Evolutionary conservation across 2,113 vertebrate species (phyloP), one percentile per base, ranked within the genome.

Genomic region (Apus apus): DNA sequence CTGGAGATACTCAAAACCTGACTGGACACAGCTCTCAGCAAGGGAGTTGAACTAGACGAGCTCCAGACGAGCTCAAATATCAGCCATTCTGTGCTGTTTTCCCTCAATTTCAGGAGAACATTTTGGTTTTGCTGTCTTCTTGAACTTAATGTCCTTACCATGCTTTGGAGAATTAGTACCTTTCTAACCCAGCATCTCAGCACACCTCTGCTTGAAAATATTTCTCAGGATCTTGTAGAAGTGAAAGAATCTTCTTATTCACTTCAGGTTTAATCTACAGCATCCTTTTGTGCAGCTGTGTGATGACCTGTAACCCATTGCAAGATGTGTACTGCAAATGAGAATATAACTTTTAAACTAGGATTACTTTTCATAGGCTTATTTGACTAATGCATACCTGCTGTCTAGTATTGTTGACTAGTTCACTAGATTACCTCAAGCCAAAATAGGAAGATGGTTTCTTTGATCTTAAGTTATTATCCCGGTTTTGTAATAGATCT

Each of bases 401-500:
- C 7, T 64, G 48, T 60, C 43, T 57, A 54, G 45, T 56, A 77
- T 19, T 80, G 90, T 83, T 86, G 60, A 77, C 26, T 51, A 36
- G 48, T 85, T 93, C 90, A 77, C 65, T 82, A 76, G 54, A 78
- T 85, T 87, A 79, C 46, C 51, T 78, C 57, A 23, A 94, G 75
- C 32, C 34, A 88, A 87, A 94, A 85, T 27, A 58, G 13, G 26
- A 93, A 83, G 72, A 84, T 51, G 22, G 8, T n/a, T 95, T 16
- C 48, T 93, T 67, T 84, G 68, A 65, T 86, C 83, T 64, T 60
- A 89, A 88, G 51, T 46, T 93, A 74, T 88, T 93, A 84, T 45
- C 57, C 56, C 85, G 75, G 74, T 92, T 92, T 96, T 90, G 64
- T 56, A 92, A 94, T 15, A 76, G 23, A 64, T 74, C 90, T 96